Evolutionary conservation across 1,140 invertebrate species (phyloP).

Genomic region (Drosophila pseudoananassae): DNA sequence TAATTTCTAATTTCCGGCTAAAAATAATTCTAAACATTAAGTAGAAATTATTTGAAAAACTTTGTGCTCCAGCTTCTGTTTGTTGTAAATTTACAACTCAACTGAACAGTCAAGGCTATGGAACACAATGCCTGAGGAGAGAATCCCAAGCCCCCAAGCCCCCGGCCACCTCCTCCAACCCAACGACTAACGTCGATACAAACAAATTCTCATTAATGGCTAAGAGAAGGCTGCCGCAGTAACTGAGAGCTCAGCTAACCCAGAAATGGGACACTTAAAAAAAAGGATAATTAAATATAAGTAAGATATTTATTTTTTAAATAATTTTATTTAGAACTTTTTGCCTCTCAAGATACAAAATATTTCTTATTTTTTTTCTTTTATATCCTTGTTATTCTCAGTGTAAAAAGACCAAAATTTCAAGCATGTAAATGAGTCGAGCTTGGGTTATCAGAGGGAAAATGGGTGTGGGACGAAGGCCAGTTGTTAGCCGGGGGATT

Average conservation of each 20-base stretch:
- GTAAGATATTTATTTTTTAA: not conserved
- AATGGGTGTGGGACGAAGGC: conserved; percentile 3
- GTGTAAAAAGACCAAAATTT: conserved; percentile 35
- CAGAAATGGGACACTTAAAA: conserved; percentile 54
- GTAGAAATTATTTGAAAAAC: conserved; percentile 78
- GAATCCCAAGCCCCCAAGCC: conserved; percentile 9
- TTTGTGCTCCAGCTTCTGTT: conserved; percentile 46
- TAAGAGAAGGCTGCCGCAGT: conserved; percentile 44
- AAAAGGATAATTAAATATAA: not conserved
- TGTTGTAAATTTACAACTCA: conserved; percentile 73
- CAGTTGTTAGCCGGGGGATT: conserved; percentile 18
- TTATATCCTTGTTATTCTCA: not conserved
- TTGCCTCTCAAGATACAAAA: too few species aligned
- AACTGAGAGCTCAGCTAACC: conserved; percentile 51
- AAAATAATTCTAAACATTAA: conserved; percentile 82
- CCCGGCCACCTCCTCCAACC: conserved; percentile 7
- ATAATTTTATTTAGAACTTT: not conserved
- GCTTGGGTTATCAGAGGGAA: conserved; percentile 37
- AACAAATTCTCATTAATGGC: conserved; percentile 82
- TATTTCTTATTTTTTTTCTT: not conserved
- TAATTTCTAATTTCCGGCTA: conserved; percentile 74
- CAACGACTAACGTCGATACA: conserved; percentile 72
- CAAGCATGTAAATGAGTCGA: conserved; percentile 77
- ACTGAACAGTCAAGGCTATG: conserved; percentile 17
- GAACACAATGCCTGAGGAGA: too few species aligned